Evolutionary conservation across 2,888 invertebrate genomes (phyloP).

Genomic region (Zaprionus bogoriensis): DNA sequence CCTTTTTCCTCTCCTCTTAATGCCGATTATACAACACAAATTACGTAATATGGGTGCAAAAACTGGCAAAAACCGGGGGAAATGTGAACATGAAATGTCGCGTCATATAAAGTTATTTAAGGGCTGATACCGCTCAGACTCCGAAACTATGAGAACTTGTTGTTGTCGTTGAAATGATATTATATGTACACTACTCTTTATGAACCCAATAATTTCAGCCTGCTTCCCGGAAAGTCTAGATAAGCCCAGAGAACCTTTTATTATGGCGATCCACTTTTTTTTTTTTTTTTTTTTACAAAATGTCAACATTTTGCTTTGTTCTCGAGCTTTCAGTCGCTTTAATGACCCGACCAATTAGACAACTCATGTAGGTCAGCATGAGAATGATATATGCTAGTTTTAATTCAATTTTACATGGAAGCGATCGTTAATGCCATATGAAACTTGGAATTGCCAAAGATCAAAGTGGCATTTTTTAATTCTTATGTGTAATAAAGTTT

Average conservation of each 20-base stretch:
- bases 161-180: background rate
- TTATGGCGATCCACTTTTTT: background rate
- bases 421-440: background rate
- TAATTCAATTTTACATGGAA: background rate
- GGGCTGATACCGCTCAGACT: background rate
- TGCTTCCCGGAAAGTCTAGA: background rate
- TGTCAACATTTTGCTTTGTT: background rate
- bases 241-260: background rate
- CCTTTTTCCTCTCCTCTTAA: background rate
- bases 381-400: background rate
- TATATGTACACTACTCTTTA: background rate
- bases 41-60: background rate
- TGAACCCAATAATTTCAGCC: background rate
- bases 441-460: background rate
- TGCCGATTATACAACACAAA: background rate
- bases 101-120: background rate
- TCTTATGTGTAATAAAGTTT: background rate
- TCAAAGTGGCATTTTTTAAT: background rate
- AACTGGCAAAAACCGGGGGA: background rate
- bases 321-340: background rate
- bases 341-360: slow-evolving; percentile 1
- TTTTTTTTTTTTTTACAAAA: background rate
- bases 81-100: background rate
- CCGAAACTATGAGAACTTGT: background rate
- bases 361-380: background rate